Conservation (phyloP, 2,113 vertebrate genomes). For the Esox niger region DNA sequence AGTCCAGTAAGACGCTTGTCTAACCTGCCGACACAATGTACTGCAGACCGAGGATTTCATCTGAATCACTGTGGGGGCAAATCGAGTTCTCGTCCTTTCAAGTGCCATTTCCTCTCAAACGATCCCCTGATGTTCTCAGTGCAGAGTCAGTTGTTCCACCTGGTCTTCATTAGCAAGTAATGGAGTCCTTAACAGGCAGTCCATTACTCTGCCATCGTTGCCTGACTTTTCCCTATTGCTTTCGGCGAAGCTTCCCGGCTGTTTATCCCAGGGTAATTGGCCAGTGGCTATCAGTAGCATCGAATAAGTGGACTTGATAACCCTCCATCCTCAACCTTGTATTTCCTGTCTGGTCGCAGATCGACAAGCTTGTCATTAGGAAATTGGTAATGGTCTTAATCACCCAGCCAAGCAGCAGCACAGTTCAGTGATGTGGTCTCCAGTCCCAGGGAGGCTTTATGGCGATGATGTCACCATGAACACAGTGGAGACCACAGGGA, state of each 20-base stretch:
- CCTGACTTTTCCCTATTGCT: background rate
- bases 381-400: slow-evolving; percentile 49
- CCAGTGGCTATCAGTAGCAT: background rate
- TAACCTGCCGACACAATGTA: background rate
- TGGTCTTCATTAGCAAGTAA: background rate
- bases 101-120: background rate
- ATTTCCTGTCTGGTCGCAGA: slow-evolving; percentile 20
- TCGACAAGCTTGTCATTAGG: slow-evolving; percentile 24
- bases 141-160: background rate
- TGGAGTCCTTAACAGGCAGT: background rate
- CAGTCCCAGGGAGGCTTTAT: slow-evolving; percentile 22
- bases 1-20: background rate
- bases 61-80: background rate
- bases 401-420: slow-evolving; percentile 22
- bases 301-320: background rate
- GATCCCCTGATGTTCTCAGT: background rate
- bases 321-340: background rate
- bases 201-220: background rate
- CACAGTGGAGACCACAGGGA: slow-evolving; percentile 24
- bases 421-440: slow-evolving; percentile 39
- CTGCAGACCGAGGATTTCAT: background rate
- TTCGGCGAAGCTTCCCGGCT: background rate
- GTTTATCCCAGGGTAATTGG: background rate
- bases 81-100: background rate
- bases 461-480: slow-evolving; percentile 17